phyloP scores from a whole-genome alignment of 2,797 vertebrate genomes.

The Monodelphis domestica region DNA sequence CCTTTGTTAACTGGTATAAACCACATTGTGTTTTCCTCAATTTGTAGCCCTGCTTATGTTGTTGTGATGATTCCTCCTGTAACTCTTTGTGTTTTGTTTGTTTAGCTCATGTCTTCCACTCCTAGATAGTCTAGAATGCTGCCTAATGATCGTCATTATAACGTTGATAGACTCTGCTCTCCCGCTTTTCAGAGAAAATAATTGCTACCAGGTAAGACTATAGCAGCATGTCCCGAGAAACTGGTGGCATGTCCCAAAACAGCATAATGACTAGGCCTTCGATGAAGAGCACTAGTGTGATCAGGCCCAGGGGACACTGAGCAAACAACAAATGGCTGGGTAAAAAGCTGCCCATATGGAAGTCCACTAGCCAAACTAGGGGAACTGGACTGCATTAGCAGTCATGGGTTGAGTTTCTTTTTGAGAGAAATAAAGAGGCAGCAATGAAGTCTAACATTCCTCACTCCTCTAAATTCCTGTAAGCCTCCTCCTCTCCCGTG shows the following conservation, averaged over 20 bases:
- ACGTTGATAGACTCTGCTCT: accelerated
- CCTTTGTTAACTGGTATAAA: slow-evolving; percentile 11
- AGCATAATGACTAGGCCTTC: neutral
- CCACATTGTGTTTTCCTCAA: neutral
- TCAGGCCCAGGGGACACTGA: slow-evolving; percentile 18
- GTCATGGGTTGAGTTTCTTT: slow-evolving; percentile 23
- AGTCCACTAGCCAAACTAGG: slow-evolving; percentile 25
- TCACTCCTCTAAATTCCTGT: slow-evolving; percentile 2
- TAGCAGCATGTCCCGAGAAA: neutral
- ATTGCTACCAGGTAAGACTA: neutral
- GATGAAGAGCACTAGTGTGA: neutral
- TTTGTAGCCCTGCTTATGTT: slow-evolving; percentile 37
- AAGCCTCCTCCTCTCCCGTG: neutral
- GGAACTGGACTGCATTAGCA: neutral
- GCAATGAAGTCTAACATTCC: slow-evolving; percentile 29
- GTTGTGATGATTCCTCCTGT: slow-evolving; percentile 35
- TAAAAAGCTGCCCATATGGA: neutral
- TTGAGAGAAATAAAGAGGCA: slow-evolving; percentile 4
- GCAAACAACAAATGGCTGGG: neutral
- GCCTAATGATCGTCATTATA: slow-evolving; percentile 26
- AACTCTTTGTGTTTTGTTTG: neutral
- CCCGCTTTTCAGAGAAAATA: slow-evolving; percentile 29
- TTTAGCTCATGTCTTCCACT: slow-evolving; percentile 37
- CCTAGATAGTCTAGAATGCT: slow-evolving; percentile 14
- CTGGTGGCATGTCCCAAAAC: neutral